Evolutionary conservation across 2,888 invertebrate genomes (phyloP), one percentile per base, ranked within the genome.

Genomic region (Clivina fossor): DNA sequence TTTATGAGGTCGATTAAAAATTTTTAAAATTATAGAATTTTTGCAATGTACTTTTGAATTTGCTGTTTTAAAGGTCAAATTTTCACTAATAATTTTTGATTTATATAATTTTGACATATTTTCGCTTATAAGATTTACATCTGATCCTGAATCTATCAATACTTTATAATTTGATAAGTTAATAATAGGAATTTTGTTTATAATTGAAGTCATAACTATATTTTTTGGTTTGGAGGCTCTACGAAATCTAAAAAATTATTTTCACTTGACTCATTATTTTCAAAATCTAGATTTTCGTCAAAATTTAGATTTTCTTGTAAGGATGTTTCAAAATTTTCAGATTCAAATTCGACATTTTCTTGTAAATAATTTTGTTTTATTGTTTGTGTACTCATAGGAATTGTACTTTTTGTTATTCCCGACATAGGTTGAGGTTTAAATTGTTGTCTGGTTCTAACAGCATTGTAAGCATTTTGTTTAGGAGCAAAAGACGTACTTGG

Each of bases 381-480:
- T 8, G 35, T 35, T 35, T 35, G 35, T 35, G 35, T 15, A 15
- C 24, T 24, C 26, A 41, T 24, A 24, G 41, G 26, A 24, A 41
- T 41, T 41, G 24, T 41, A 13, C 22, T 20, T 40, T 13, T 20
- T 40, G 20, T 40, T 13, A 5, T 41, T 9, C 41, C 41, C 13
- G 24, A 41, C 41, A 41, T 41, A 1, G 26, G 41, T 11, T 11
- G 11, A 13, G 41, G 41, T 41, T 41, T 41, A 24, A 24, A 24
- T 24, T 4, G 7, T 11, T 26, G 41, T 41, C 15, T 41, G 22
- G 41, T 41, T 22, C 26, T 15, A 13, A 41, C 26, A 20, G 13
- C 35, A 7, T 35, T 35, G 3, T 35, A 15, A 15, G 16, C 2
- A 35, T 35, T 35, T 35, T n/a, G 15, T 41, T 26, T 22, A n/a